These are phyloP conservation scores for Vollenhovia emeryi DNA, from an alignment of 1,140 invertebrate species.

Conservation along the genomic window DNA sequence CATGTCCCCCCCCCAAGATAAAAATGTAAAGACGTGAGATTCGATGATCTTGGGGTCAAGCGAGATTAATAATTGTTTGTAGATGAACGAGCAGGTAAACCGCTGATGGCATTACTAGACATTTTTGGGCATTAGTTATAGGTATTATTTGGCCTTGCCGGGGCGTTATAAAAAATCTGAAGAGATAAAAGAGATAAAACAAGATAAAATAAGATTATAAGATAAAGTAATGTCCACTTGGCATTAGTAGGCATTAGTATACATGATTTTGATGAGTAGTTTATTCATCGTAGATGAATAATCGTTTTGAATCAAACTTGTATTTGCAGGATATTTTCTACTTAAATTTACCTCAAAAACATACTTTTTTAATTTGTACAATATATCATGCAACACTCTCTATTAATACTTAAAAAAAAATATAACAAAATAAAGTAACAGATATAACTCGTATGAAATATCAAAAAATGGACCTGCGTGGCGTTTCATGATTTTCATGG, in stretches of 20 bases:
- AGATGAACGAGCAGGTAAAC: too few relatives aligned
- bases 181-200: too few relatives aligned
- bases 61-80: neutral
- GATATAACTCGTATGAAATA: neutral
- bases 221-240: too few relatives aligned
- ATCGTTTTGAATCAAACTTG: neutral
- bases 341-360: neutral
- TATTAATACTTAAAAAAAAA: neutral
- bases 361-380: neutral
- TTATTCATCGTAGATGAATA: too few relatives aligned
- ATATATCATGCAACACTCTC: neutral
- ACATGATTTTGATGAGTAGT: too few relatives aligned
- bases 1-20: neutral
- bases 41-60: neutral
- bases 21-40: neutral
- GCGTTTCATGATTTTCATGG: neutral
- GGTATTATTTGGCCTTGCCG: too few relatives aligned
- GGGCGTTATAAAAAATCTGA: too few relatives aligned
- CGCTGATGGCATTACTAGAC: too few relatives aligned
- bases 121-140: too few relatives aligned
- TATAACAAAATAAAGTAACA: neutral
- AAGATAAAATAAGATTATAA: too few relatives aligned
- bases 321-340: too few relatives aligned
- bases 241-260: too few relatives aligned
- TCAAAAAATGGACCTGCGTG: neutral